Percentiles rank a stretch among this genome's conserved stretches.
phyloP scores from a whole-genome alignment of 2,797 vertebrate genomes.

The Pteronotus mesoamericanus region DNA sequence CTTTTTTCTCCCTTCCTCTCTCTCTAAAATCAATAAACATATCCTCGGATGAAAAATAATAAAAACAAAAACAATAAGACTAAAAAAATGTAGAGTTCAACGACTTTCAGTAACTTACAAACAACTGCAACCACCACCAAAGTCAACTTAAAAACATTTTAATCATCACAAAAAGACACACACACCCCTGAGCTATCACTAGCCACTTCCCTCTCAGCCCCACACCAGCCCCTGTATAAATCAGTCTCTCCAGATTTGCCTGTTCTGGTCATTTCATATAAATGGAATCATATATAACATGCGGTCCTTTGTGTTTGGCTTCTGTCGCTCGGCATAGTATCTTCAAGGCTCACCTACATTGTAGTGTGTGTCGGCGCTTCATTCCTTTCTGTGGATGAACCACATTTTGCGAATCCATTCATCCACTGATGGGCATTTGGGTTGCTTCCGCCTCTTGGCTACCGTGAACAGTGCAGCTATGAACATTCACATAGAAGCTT shows the following conservation, averaged over 20 bases:
- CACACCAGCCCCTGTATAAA: not conserved
- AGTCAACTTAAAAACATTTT: too few relatives aligned
- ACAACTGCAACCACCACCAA: fast-evolving
- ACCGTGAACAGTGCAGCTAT: not conserved
- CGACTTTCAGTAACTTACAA: not conserved
- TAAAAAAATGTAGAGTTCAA: too few relatives aligned
- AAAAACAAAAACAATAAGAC: too few relatives aligned
- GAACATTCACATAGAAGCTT: not conserved
- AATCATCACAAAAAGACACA: not conserved
- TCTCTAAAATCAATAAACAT: too few relatives aligned
- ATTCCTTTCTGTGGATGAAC: not conserved
- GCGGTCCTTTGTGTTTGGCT: not conserved
- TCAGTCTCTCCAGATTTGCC: not conserved
- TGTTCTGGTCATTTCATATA: not conserved
- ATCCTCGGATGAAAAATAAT: too few relatives aligned
- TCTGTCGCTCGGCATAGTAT: not conserved
- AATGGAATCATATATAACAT: fast-evolving
- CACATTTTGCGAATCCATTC: fast-evolving
- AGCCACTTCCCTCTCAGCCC: not conserved
- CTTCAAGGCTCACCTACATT: fast-evolving
- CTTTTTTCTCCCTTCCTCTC: too few relatives aligned
- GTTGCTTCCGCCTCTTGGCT: not conserved
- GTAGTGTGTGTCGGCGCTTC: fast-evolving
- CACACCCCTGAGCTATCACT: not conserved
- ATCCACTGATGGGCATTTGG: fast-evolving